These are phyloP conservation scores for Andrena bucephala DNA, from an alignment of 2,888 invertebrate genomes.

Conservation along the genomic window DNA sequence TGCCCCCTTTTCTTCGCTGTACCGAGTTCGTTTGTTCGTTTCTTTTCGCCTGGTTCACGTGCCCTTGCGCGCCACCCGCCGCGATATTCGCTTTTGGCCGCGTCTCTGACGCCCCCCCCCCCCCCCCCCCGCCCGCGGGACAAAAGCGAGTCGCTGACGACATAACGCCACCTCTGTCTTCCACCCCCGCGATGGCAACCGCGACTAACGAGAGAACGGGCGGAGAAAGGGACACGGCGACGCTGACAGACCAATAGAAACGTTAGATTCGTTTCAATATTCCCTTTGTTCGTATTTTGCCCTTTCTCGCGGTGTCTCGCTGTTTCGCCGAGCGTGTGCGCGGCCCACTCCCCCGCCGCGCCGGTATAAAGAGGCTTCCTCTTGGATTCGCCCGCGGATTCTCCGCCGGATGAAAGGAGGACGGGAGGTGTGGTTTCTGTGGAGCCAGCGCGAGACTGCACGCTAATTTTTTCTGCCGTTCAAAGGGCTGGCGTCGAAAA, in stretches of 20 bases:
- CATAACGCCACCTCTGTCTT: slow-evolving; percentile 38
- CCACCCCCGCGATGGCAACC: slow-evolving; percentile 34
- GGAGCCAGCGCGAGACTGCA: slow-evolving; percentile 8
- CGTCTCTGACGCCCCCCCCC: slow-evolving; percentile 37
- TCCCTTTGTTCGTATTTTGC: slow-evolving; percentile 45
- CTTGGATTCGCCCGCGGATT: not conserved
- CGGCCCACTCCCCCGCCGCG: not conserved
- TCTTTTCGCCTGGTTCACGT: slow-evolving; percentile 31
- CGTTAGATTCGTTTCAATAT: slow-evolving; percentile 63
- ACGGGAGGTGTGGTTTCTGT: not conserved
- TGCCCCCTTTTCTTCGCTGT: slow-evolving; percentile 26
- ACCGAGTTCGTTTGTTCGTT: slow-evolving; percentile 52
- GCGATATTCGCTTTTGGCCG: slow-evolving; percentile 40
- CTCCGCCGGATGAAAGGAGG: not conserved
- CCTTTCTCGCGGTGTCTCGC: not conserved
- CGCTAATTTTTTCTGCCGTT: slow-evolving; percentile 49
- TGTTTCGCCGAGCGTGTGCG: not conserved
- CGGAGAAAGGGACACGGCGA: slow-evolving; percentile 33
- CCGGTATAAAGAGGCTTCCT: not conserved
- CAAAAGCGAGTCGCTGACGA: slow-evolving; percentile 47
- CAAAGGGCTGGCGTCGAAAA: slow-evolving; percentile 22
- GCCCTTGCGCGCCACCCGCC: slow-evolving; percentile 26
- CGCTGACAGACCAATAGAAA: slow-evolving; percentile 59
- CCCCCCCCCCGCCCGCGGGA: not conserved
- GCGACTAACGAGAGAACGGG: slow-evolving; percentile 57